Percentiles rank a stretch among this genome's conserved stretches.
Evolutionary conservation across 2,113 vertebrate genomes (phyloP).

Genomic region (Etia nguti): DNA sequence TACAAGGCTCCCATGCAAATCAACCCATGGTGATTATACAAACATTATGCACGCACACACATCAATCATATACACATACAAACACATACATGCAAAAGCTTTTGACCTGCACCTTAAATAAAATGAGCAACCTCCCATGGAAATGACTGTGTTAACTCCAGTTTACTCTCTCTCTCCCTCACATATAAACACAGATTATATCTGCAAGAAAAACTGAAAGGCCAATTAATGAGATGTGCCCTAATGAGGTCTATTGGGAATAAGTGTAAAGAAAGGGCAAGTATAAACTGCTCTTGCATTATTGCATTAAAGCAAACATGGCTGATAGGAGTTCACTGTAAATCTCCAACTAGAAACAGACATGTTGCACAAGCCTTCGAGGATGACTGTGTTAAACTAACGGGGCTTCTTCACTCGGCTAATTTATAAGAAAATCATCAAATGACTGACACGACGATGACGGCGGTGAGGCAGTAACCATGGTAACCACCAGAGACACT

Average conservation of each 20-base stretch:
- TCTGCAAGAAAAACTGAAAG: constrained; percentile 6
- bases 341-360: neutral
- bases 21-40: neutral
- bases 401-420: constrained; percentile 62
- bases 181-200: neutral
- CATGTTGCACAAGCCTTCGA: neutral
- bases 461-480: constrained; percentile 72
- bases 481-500: constrained; percentile 80
- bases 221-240: constrained; percentile 8
- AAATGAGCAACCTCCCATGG: neutral
- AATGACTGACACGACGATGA: constrained; percentile 76
- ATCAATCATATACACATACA: neutral
- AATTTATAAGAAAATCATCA: constrained; percentile 79
- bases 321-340: neutral
- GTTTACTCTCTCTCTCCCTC: neutral
- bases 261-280: neutral
- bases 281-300: neutral
- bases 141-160: neutral
- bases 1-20: neutral
- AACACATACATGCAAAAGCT: neutral
- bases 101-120: neutral
- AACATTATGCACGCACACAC: neutral
- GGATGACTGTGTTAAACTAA: neutral
- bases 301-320: neutral
- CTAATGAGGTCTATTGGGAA: constrained; percentile 24